A percentile compares a stretch with the other conserved stretches of the same genome.
phyloP scores from a whole-genome alignment of 2,797 vertebrate species.

The Rousettus madagascariensis region DNA sequence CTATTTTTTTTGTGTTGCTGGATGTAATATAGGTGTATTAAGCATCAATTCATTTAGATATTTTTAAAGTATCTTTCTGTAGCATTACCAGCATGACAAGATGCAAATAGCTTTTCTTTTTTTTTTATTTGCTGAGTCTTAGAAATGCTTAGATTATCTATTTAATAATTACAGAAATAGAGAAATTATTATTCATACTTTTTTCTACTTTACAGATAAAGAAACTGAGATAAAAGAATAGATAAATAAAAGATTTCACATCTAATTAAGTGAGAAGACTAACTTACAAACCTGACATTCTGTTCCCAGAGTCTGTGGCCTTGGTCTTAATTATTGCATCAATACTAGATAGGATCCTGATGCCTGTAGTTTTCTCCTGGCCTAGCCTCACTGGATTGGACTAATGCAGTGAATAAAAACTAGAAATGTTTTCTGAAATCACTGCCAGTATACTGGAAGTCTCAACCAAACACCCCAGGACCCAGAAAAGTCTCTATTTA shows the following conservation, averaged over 20 bases:
- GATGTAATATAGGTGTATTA: background rate
- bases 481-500: background rate
- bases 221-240: background rate
- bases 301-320: background rate
- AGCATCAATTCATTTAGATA: background rate
- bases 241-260: background rate
- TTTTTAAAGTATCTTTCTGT: background rate
- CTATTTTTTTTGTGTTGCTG: background rate
- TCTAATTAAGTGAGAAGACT: background rate
- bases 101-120: background rate
- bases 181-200: background rate
- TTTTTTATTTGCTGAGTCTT: background rate
- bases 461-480: background rate
- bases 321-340: background rate
- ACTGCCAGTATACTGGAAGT: background rate
- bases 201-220: background rate
- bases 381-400: rapidly evolving
- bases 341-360: background rate
- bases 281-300: background rate
- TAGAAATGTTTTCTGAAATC: background rate
- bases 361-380: background rate
- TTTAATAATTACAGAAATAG: background rate
- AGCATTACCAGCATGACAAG: background rate
- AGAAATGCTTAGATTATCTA: background rate
- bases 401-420: background rate